phyloP scores from a whole-genome alignment of 2,888 invertebrate genomes.

The Drosophila nigricruria region DNA sequence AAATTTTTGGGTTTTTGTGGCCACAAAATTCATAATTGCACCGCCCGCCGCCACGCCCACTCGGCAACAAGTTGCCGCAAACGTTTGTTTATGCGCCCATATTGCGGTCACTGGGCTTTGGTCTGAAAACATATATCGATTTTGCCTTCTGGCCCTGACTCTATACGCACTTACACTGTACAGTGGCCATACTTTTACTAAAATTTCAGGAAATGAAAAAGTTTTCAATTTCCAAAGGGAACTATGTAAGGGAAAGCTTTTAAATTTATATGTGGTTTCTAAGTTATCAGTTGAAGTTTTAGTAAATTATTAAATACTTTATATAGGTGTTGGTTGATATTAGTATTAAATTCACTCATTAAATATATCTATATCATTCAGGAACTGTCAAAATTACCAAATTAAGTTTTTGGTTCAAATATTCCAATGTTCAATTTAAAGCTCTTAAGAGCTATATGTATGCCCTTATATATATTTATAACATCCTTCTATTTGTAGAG shows the following conservation, averaged over 20 bases:
- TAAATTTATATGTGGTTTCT: neutral
- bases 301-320: neutral
- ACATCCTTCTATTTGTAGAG: neutral
- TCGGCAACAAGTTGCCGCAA: constrained; percentile 49
- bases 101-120: constrained; percentile 44
- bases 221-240: neutral
- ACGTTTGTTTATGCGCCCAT: constrained; percentile 25
- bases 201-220: constrained; percentile 1
- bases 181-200: constrained; percentile 23
- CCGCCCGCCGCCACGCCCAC: constrained; percentile 2
- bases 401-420: neutral
- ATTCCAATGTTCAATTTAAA: constrained; percentile 17
- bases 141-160: constrained; percentile 36
- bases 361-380: neutral
- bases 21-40: constrained; percentile 52
- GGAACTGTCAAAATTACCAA: neutral
- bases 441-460: neutral
- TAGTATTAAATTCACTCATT: too few relatives aligned
- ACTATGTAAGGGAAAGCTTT: neutral
- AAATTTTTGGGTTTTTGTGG: constrained; percentile 52
- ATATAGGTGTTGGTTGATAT: neutral
- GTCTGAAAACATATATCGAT: constrained; percentile 55
- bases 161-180: neutral
- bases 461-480: neutral
- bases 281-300: neutral